Base-by-base conservation (phyloP, 2,113 vertebrate species). In the Alouatta palliata region DNA sequence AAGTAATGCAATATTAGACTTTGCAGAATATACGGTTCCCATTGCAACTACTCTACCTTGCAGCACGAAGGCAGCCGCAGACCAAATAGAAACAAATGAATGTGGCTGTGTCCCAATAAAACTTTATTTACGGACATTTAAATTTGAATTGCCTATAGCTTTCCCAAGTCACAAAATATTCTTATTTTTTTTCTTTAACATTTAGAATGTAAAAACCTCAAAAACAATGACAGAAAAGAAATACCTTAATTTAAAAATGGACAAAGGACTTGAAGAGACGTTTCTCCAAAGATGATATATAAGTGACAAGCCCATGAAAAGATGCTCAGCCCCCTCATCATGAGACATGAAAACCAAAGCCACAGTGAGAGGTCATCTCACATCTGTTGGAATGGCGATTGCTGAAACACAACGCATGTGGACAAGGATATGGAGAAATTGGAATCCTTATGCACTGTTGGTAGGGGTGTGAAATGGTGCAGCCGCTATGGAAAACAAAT, bases 391-490 rank as follows among this genome's bases (percentile, higher is more conserved):
- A 6, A 27, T 54, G 54, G 37, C 23, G 27, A 6, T 23, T 17
- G 37, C 16, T 43, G 20, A 35, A 40, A 54, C 35, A 9, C 61
- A 64, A 64, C 0, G 61, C 27, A 14, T 14, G 6, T 32, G 27
- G 27, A 64, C 27, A 14, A 64, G 80, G 20, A 75, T 0, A 6
- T 23, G 80, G n/a, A 90, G 61, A 75, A 68, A 75, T 0, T 21
- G 1, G 21, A 86, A 6, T 7, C 1, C 47, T 2, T 45, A 2
- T 10, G 16, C 27, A 0, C 35, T 13, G 13, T 6, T 5, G 56
- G 25, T 17, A 1, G 45, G 35, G 43, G n/a, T 32, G 8, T 17
- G 19, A 56, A 11, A 17, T 8, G 79, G 2, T 9, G 1, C 13
- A 0, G 12, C 37, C 56, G 20, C 37, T 81, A 2, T 6, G 40